phyloP scores from a whole-genome alignment of 2,888 invertebrate genomes.

The Hybos culiciformis region DNA sequence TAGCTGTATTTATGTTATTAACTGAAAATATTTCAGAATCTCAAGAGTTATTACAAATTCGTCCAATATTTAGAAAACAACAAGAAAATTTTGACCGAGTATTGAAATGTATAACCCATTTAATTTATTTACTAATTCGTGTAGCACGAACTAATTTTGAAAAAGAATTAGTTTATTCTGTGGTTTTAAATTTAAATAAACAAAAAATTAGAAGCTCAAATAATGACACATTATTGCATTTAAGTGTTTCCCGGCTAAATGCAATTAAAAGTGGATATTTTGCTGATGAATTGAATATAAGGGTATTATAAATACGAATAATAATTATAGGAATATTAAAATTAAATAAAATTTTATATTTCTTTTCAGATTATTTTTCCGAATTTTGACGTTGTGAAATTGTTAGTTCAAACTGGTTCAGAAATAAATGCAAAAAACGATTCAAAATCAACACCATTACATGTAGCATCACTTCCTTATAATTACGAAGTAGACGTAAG shows the following conservation, averaged over 20 bases:
- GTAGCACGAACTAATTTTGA: constrained; percentile 43
- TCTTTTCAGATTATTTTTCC: constrained; percentile 56
- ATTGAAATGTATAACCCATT: constrained; percentile 64
- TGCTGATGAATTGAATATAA: constrained; percentile 48
- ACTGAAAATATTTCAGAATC: constrained; percentile 48
- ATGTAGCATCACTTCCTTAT: constrained; percentile 62
- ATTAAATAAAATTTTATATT: not conserved
- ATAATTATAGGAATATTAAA: not conserved
- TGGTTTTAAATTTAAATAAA: constrained; percentile 39
- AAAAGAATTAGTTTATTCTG: constrained; percentile 32
- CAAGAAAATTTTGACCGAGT: constrained; percentile 70
- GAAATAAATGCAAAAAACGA: constrained; percentile 62
- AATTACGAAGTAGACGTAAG: constrained; percentile 56
- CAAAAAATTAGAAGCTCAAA: constrained; percentile 54
- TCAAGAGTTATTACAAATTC: constrained; percentile 39
- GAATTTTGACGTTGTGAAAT: constrained; percentile 48
- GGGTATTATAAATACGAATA: constrained; percentile 21
- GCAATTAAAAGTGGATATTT: constrained; percentile 65
- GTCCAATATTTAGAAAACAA: constrained; percentile 62
- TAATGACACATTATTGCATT: constrained; percentile 72
- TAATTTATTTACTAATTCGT: constrained; percentile 52
- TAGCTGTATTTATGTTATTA: constrained; percentile 53
- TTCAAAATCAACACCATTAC: constrained; percentile 64
- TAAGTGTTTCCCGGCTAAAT: constrained; percentile 65
- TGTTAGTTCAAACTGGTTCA: constrained; percentile 66